phyloP scores from a whole-genome alignment of 2,113 vertebrate genomes.

The Perca fluviatilis region DNA sequence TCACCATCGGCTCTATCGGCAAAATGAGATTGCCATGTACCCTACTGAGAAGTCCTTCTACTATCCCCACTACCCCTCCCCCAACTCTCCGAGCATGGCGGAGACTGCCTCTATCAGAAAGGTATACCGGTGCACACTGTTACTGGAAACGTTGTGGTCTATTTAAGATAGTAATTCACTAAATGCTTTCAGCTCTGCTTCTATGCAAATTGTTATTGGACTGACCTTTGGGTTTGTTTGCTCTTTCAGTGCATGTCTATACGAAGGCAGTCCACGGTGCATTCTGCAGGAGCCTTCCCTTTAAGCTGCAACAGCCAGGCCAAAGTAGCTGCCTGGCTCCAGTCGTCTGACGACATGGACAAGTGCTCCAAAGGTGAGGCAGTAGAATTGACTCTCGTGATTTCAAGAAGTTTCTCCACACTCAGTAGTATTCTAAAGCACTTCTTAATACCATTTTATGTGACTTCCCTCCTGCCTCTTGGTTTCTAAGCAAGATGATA shows the following conservation, averaged over 20 bases:
- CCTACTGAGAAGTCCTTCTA: conserved; percentile 90
- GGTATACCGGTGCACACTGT: conserved; percentile 79
- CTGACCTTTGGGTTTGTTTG: conserved; percentile 56
- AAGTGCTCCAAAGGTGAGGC: conserved; percentile 94
- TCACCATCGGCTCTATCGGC: conserved; percentile 94
- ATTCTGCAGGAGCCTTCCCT: conserved; percentile 84
- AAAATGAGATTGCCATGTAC: conserved; percentile 96
- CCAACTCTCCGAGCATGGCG: conserved; percentile 80
- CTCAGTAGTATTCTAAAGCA: neutral
- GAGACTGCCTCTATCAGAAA: conserved; percentile 87
- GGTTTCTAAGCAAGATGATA: neutral
- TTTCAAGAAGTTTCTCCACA: neutral
- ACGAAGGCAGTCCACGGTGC: conserved; percentile 88
- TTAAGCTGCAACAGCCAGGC: conserved; percentile 89
- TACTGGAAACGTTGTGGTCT: neutral
- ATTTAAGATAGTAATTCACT: neutral
- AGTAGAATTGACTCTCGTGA: neutral
- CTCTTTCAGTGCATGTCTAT: conserved; percentile 85
- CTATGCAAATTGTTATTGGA: conserved; percentile 34
- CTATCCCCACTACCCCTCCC: conserved; percentile 84
- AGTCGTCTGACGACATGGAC: conserved; percentile 96
- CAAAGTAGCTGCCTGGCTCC: conserved; percentile 92
- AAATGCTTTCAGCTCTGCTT: neutral
- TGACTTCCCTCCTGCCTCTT: neutral
- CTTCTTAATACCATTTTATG: neutral